A percentile compares a stretch with the other conserved stretches of the same genome.
These are phyloP conservation scores for Microtus ochrogaster DNA, from an alignment of 2,113 vertebrate genomes.

Conservation along the genomic window DNA sequence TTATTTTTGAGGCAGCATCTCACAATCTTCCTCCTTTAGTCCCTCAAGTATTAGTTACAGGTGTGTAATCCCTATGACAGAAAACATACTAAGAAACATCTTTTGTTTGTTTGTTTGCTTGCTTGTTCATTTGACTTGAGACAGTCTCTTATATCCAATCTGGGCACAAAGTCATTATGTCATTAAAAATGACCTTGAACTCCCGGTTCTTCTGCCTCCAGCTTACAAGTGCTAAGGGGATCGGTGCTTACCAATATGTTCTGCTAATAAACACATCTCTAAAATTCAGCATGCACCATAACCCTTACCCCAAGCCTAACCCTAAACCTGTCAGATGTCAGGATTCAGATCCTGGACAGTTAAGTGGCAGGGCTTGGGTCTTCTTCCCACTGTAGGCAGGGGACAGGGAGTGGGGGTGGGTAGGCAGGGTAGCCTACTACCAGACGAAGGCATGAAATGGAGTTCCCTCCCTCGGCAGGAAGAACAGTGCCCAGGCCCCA, in stretches of 20 bases:
- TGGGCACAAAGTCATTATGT: background rate
- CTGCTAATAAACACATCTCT: background rate
- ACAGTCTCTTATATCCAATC: background rate
- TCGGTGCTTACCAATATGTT: background rate
- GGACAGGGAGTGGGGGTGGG: background rate
- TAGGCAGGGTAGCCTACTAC: background rate
- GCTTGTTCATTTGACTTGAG: background rate
- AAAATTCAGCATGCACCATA: background rate
- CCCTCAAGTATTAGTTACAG: background rate
- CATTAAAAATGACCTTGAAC: background rate
- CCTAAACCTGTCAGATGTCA: background rate
- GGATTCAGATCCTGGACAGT: background rate
- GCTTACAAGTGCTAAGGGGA: background rate
- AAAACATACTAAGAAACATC: background rate
- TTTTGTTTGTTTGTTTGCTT: background rate
- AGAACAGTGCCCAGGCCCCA: background rate
- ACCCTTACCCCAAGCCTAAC: no score
- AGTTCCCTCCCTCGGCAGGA: background rate
- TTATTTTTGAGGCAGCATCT: background rate
- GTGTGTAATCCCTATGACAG: background rate
- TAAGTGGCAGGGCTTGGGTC: background rate
- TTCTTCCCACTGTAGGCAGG: background rate
- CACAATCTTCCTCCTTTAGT: background rate
- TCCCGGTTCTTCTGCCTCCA: background rate
- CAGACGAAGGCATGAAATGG: background rate